Evolutionary conservation across 1,140 invertebrate species (phyloP).

Genomic region (Halictus rubicundus): DNA sequence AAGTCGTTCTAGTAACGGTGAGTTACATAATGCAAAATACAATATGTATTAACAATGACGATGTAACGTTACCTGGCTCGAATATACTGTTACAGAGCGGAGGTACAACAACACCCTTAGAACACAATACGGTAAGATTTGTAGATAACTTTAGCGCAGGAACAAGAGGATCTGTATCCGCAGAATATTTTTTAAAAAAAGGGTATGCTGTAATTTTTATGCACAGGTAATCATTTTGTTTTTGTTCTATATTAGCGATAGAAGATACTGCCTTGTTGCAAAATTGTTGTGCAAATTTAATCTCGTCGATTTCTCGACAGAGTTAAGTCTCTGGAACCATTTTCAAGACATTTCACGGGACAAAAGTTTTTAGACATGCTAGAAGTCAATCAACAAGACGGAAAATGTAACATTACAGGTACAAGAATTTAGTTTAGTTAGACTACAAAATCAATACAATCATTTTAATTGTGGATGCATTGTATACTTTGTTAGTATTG

Average conservation of each 20-base stretch:
- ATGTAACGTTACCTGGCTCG: neutral
- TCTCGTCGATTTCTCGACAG: slow-evolving; percentile 63
- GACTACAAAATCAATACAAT: neutral
- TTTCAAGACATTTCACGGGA: slow-evolving; percentile 90
- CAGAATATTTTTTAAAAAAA: slow-evolving; percentile 96
- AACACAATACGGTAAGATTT: slow-evolving; percentile 97
- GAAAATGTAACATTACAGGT: slow-evolving; percentile 83
- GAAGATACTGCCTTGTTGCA: neutral
- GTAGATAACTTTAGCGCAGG: slow-evolving; percentile 99
- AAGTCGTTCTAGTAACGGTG: slow-evolving; percentile 90
- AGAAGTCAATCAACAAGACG: slow-evolving; percentile 83
- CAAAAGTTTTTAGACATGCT: slow-evolving; percentile 91
- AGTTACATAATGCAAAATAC: slow-evolving; percentile 65
- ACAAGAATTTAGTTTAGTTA: neutral
- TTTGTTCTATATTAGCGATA: neutral
- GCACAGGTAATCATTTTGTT: slow-evolving; percentile 81
- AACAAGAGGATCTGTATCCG: slow-evolving; percentile 94
- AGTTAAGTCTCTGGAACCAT: slow-evolving; percentile 93
- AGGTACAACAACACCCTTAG: slow-evolving; percentile 97
- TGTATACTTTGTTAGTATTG: slow-evolving; percentile 81
- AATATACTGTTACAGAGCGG: slow-evolving; percentile 87
- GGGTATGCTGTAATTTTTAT: slow-evolving; percentile 91
- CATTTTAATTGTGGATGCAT: neutral
- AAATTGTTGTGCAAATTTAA: neutral
- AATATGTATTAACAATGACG: neutral